Evolutionary conservation across 1,140 invertebrate genomes (phyloP).

Genomic region (Brachionus paranguensis): DNA sequence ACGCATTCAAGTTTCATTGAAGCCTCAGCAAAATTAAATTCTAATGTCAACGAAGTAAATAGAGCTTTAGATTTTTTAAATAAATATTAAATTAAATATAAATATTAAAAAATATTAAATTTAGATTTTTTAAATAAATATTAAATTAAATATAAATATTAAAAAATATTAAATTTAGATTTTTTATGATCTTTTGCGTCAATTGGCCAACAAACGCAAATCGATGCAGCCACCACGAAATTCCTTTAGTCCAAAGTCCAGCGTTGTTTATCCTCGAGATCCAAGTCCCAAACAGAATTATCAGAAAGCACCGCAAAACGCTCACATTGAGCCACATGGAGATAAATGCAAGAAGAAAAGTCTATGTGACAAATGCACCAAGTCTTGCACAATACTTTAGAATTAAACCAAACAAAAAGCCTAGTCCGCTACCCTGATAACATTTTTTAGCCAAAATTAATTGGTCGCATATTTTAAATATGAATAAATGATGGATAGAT

Average conservation of each 20-base stretch:
- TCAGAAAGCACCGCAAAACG: not conserved
- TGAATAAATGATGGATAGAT: not conserved
- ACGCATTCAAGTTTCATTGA: slow-evolving; percentile 96
- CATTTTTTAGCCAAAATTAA: not conserved
- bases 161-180: too few relatives aligned
- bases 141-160: too few relatives aligned
- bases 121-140: not conserved
- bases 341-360: not conserved
- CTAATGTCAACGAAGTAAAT: slow-evolving; percentile 91
- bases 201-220: not conserved
- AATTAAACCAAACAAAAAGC: not conserved
- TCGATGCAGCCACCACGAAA: not conserved
- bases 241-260: not conserved
- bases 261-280: not conserved
- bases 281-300: not conserved
- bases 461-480: not conserved
- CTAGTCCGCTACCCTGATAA: not conserved
- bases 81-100: too few relatives aligned
- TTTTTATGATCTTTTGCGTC: slow-evolving; percentile 6
- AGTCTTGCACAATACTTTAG: not conserved
- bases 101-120: too few relatives aligned
- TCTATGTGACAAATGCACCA: not conserved
- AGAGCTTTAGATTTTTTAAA: not conserved
- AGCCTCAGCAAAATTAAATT: slow-evolving; percentile 98
- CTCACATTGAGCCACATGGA: not conserved